Evolutionary conservation across 2,113 vertebrate species (phyloP).

Genomic region (Caranx melampygus): DNA sequence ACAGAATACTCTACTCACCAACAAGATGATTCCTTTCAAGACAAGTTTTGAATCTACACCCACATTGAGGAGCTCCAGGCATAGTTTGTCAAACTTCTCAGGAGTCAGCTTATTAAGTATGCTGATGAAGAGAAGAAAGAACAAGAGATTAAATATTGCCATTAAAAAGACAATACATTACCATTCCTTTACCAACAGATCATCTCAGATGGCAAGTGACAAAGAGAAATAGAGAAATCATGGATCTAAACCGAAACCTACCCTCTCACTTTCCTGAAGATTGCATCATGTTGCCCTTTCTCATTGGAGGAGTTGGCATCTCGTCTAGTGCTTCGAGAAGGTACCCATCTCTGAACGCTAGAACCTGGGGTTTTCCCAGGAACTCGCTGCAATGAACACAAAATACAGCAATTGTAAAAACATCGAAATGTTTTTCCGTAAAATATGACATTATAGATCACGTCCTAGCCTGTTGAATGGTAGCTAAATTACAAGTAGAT

Average conservation of each 20-base stretch:
- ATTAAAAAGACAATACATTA: background rate
- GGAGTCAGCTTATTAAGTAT: slow-evolving; percentile 99
- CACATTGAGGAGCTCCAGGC: slow-evolving; percentile 99
- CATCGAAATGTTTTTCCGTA: background rate
- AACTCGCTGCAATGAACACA: slow-evolving; percentile 89
- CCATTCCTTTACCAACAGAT: background rate
- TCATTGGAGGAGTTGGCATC: slow-evolving; percentile 97
- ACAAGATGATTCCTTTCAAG: slow-evolving; percentile 99
- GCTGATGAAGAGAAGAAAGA: slow-evolving; percentile 76
- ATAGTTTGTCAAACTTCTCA: slow-evolving; percentile 99
- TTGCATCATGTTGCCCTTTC: slow-evolving; percentile 97
- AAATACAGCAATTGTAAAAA: slow-evolving; percentile 8
- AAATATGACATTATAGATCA: background rate
- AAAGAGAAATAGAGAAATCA: background rate
- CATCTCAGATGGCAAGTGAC: background rate
- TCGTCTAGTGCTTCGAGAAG: slow-evolving; percentile 99
- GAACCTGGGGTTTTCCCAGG: slow-evolving; percentile 99
- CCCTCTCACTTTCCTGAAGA: slow-evolving; percentile 99
- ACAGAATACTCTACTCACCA: slow-evolving; percentile 88
- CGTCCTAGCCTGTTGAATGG: background rate
- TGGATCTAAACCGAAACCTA: slow-evolving; percentile 63
- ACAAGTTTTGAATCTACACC: slow-evolving; percentile 99
- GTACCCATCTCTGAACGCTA: slow-evolving; percentile 99
- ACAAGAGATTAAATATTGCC: background rate
- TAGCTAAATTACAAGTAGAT: background rate